These are phyloP conservation scores for Syngnathoides biaculeatus DNA, from an alignment of 2,113 vertebrate genomes.

Conservation along the genomic window DNA sequence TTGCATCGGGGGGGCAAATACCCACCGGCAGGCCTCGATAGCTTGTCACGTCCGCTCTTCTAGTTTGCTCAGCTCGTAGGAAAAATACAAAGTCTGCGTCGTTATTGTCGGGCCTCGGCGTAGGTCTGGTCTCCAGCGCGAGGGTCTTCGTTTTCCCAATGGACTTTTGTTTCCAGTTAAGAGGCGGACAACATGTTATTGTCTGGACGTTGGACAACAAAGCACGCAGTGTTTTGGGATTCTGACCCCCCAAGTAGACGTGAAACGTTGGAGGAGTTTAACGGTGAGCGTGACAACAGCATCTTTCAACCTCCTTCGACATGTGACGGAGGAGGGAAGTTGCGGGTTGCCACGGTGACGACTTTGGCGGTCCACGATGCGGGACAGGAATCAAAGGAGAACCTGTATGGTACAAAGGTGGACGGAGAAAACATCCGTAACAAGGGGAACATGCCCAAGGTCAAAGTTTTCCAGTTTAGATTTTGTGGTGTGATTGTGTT, in stretches of 20 bases:
- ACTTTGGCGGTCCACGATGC: constrained; percentile 16
- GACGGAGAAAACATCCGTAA: not conserved
- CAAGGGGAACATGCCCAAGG: not conserved
- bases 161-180: constrained; percentile 18
- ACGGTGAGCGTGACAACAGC: constrained; percentile 21
- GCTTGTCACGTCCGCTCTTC: no score
- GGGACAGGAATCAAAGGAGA: constrained; percentile 19
- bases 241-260: constrained; percentile 6
- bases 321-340: constrained; percentile 38
- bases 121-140: not conserved
- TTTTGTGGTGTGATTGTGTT: no score
- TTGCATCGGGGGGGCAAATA: no score
- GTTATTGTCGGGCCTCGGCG: not conserved
- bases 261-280: constrained; percentile 23
- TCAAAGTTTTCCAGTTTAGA: not conserved
- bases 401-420: constrained; percentile 11
- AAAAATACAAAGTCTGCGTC: not conserved
- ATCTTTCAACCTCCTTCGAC: constrained; percentile 43
- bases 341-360: constrained; percentile 52
- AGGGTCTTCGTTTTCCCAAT: constrained; percentile 2
- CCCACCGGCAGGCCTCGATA: no score
- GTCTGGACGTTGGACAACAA: constrained; percentile 42
- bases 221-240: constrained; percentile 35
- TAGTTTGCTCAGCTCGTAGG: no score
- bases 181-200: constrained; percentile 29